Evolutionary conservation across 2,113 vertebrate genomes (phyloP), one percentile per base, ranked within the genome.

Genomic region (rat (Rattus norvegicus)): DNA sequence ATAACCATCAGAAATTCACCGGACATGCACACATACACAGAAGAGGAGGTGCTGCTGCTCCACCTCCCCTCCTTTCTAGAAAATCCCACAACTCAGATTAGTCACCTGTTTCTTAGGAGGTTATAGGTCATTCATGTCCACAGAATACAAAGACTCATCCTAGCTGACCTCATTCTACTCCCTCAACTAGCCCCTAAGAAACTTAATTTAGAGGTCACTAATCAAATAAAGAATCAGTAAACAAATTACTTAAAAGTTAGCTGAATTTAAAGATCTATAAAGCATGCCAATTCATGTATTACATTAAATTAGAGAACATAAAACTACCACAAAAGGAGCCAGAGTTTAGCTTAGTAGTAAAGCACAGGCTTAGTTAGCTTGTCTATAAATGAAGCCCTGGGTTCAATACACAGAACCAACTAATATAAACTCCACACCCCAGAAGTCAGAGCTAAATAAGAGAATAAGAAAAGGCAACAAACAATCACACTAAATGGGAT

Each of bases 221-320:
- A 95, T 90, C 65, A 86, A 96, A 90, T 39, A 85, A 77, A 43
- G 33, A 88, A 52, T 87, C 70, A 88, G 26, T 47, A 86, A 76
- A 67, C 59, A 87, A 88, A 92, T 11, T 69, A 49, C 52, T 47
- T 91, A 65, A 94, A 43, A 89, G 76, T 76, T n/a, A 76, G 70
- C 54, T 86, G n/a, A 95, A 54, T 91, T 92, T 92, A 88, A 91
- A 33, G 89, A 76, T 36, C 36, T 83, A 85, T 61, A 89, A 95
- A 79, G 81, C 28, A 92, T 83, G 43, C 63, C 56, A 85, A 52
- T 93, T 93, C 59, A 83, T 73, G 91, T 43, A 90, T 88, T 80
- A 83, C 47, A 90, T 91, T 75, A 77, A 87, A 33, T 92, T 47
- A 94, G 75, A 26, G 95, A 93, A 96, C 36, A 24, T 39, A 73